phyloP scores from a whole-genome alignment of 2,113 vertebrate species.

The Cyprinodon variegatus region DNA sequence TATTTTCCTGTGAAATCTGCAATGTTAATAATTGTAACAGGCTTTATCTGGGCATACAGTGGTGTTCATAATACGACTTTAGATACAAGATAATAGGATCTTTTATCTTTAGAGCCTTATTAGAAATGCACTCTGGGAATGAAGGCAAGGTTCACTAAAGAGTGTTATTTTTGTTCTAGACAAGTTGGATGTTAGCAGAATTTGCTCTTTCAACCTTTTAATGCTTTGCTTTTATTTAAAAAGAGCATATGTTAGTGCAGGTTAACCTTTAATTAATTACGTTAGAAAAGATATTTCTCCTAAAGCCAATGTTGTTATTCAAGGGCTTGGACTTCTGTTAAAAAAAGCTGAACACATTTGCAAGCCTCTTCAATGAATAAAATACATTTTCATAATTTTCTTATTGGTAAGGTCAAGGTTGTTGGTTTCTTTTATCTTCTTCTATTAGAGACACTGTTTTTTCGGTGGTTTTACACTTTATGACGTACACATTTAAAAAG shows the following conservation, averaged over 20 bases:
- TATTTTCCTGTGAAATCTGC: slow-evolving; percentile 72
- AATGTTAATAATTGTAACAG: slow-evolving; percentile 62
- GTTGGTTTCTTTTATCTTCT: slow-evolving; percentile 3
- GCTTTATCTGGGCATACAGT: slow-evolving; percentile 71
- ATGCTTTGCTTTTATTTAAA: slow-evolving; percentile 26
- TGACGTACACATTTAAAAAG: slow-evolving; percentile 16
- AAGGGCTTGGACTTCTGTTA: slow-evolving; percentile 15
- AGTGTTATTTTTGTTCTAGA: neutral
- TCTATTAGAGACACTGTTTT: slow-evolving; percentile 16
- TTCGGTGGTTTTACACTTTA: neutral
- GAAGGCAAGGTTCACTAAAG: neutral
- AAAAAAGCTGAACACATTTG: neutral
- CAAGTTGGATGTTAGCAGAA: neutral
- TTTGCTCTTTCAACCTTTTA: slow-evolving; percentile 23
- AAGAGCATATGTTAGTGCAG: slow-evolving; percentile 27
- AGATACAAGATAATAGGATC: slow-evolving; percentile 68
- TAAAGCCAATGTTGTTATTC: slow-evolving; percentile 17
- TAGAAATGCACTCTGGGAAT: slow-evolving; percentile 51
- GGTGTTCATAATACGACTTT: slow-evolving; percentile 67
- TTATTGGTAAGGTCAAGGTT: slow-evolving; percentile 22
- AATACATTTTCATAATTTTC: slow-evolving; percentile 18
- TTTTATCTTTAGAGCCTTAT: slow-evolving; percentile 70
- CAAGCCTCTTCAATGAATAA: slow-evolving; percentile 31
- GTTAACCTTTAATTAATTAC: slow-evolving; percentile 43
- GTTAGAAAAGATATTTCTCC: slow-evolving; percentile 33